phyloP scores from a whole-genome alignment of 1,140 invertebrate genomes.

The Thalassaphorura encarpata region DNA sequence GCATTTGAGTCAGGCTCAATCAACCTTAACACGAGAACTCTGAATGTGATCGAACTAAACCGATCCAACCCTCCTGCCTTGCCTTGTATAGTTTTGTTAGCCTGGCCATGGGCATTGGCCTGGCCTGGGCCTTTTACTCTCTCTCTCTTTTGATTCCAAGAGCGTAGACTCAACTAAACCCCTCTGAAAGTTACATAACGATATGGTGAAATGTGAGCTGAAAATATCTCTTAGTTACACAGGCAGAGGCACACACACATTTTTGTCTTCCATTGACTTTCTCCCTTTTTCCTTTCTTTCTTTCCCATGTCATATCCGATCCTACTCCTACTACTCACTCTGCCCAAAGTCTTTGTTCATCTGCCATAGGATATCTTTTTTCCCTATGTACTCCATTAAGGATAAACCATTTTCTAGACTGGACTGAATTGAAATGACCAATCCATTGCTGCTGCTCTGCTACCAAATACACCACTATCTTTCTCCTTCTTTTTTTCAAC shows the following conservation, averaged over 20 bases:
- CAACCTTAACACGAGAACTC: neutral
- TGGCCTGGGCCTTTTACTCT: neutral
- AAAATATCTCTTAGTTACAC: too few relatives aligned
- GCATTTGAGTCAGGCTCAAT: slow-evolving; percentile 3
- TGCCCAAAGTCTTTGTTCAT: slow-evolving; percentile 4
- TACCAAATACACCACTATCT: too few relatives aligned
- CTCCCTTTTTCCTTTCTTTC: neutral
- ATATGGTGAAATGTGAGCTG: too few relatives aligned
- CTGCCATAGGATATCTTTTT: slow-evolving; percentile 1
- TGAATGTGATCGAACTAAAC: neutral
- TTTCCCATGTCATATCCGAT: neutral
- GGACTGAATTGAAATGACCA: slow-evolving; percentile 19
- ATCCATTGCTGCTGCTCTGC: neutral
- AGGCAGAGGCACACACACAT: too few relatives aligned
- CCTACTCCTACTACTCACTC: neutral
- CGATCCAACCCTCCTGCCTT: too few relatives aligned
- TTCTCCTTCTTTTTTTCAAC: too few relatives aligned
- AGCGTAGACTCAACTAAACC: too few relatives aligned
- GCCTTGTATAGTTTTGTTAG: too few relatives aligned
- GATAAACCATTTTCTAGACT: slow-evolving; percentile 9
- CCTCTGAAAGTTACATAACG: too few relatives aligned
- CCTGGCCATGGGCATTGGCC: too few relatives aligned
- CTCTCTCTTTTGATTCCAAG: neutral
- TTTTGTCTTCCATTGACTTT: neutral
- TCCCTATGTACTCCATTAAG: slow-evolving; percentile 5